Percentiles rank a stretch among this genome's conserved stretches.
Conservation (phyloP, 2,797 vertebrate genomes). For the Nothura maculosa region DNA sequence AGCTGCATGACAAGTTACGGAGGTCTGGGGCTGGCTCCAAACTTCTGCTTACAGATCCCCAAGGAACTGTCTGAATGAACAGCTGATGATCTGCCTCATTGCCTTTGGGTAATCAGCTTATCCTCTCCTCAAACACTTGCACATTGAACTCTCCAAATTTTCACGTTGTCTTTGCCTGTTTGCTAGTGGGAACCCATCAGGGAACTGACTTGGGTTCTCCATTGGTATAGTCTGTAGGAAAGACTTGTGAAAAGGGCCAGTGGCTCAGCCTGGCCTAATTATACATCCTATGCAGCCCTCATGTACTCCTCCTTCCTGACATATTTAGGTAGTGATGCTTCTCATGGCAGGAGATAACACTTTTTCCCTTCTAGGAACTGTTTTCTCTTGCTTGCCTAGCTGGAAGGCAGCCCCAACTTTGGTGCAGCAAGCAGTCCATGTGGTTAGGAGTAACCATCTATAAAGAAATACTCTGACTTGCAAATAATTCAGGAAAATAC, state of each 20-base stretch:
- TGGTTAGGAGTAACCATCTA: neutral
- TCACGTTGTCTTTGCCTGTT: neutral
- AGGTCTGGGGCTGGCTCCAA: rapidly evolving
- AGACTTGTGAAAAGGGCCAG: neutral
- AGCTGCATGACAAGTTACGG: neutral
- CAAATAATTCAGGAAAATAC: neutral
- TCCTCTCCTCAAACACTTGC: neutral
- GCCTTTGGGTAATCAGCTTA: neutral
- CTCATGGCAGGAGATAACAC: neutral
- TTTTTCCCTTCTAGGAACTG: neutral
- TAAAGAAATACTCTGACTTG: neutral
- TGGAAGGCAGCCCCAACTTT: neutral
- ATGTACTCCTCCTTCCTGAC: rapidly evolving
- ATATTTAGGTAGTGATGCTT: neutral
- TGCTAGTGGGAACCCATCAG: neutral
- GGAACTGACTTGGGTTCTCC: neutral
- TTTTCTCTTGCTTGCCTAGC: neutral
- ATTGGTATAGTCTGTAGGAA: neutral
- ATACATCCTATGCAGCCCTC: neutral
- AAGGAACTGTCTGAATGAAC: neutral
- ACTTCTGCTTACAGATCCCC: neutral
- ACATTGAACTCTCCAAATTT: neutral
- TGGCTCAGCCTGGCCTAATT: neutral
- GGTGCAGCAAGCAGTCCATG: neutral
- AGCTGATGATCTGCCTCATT: neutral